Evolutionary conservation across 2,888 invertebrate genomes (phyloP).

Genomic region (Macaria notata): DNA sequence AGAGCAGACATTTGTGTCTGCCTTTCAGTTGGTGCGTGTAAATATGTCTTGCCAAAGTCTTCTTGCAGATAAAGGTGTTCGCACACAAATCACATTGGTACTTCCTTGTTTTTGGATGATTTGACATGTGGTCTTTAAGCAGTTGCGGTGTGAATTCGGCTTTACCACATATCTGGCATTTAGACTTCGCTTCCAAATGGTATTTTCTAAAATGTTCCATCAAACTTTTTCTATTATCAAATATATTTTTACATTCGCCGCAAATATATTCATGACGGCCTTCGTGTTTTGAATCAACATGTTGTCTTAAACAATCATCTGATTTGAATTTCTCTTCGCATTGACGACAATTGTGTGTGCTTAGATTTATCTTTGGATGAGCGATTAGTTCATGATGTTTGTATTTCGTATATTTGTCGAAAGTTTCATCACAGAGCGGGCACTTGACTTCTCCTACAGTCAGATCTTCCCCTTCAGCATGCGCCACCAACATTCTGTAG

Average conservation of each 20-base stretch:
- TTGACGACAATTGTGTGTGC: slow-evolving; percentile 46
- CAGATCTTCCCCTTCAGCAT: slow-evolving; percentile 44
- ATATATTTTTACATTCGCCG: slow-evolving; percentile 56
- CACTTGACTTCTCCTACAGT: slow-evolving; percentile 43
- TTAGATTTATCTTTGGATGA: slow-evolving; percentile 16
- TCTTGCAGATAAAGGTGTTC: slow-evolving; percentile 53
- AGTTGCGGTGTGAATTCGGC: slow-evolving; percentile 48
- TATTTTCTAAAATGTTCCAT: slow-evolving; percentile 56
- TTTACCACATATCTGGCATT: slow-evolving; percentile 69
- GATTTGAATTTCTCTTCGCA: slow-evolving; percentile 53
- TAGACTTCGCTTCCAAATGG: slow-evolving; percentile 64
- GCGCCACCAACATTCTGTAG: slow-evolving; percentile 39
- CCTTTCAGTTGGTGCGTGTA: slow-evolving; percentile 23
- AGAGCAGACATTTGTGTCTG: slow-evolving; percentile 21
- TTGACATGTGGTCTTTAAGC: slow-evolving; percentile 52
- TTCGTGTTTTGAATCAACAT: slow-evolving; percentile 56
- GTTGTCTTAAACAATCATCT: slow-evolving; percentile 40
- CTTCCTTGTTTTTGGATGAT: slow-evolving; percentile 52
- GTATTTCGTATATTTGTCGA: slow-evolving; percentile 12
- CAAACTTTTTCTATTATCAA: slow-evolving; percentile 33
- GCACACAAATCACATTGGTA: slow-evolving; percentile 59
- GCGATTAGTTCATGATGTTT: slow-evolving; percentile 14
- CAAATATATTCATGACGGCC: slow-evolving; percentile 48
- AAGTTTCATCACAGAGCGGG: slow-evolving; percentile 21
- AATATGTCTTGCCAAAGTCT: slow-evolving; percentile 58